Evolutionary conservation across 2,888 invertebrate species (phyloP).

Genomic region (Eledona agricola): DNA sequence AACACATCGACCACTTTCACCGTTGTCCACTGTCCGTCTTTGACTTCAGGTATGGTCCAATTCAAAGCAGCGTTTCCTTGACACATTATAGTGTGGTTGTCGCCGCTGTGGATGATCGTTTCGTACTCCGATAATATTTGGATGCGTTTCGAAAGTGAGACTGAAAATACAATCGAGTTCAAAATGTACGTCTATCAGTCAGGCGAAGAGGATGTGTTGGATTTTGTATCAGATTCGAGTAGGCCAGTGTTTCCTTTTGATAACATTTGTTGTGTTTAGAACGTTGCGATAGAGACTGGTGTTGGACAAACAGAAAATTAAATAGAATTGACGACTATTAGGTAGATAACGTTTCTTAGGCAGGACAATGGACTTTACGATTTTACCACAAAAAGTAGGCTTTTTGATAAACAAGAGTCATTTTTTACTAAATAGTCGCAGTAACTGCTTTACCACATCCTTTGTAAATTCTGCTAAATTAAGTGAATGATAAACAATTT

Average conservation of each 20-base stretch:
- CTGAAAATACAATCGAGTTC: constrained; percentile 9
- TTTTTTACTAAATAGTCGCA: too few species aligned
- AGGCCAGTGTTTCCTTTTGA: constrained; percentile 23
- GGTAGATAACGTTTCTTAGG: too few species aligned
- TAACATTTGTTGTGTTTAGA: constrained; percentile 11
- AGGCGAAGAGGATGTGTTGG: constrained; percentile 25
- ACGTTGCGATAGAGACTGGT: constrained; percentile 3
- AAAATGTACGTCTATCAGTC: constrained; percentile 13
- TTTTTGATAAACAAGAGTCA: too few species aligned
- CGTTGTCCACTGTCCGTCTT: constrained; percentile 16
- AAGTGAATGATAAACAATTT: too few species aligned
- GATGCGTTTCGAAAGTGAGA: too few species aligned
- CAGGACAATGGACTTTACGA: too few species aligned
- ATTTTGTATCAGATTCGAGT: constrained; percentile 25
- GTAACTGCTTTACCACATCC: too few species aligned
- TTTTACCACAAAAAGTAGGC: too few species aligned
- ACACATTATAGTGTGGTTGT: constrained; percentile 62
- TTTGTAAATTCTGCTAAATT: too few species aligned
- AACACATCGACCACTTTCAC: constrained; percentile 46
- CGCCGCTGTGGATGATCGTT: constrained; percentile 36
- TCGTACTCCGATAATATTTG: constrained; percentile 24
- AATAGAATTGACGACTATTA: too few species aligned
- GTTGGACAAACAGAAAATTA: too few species aligned
- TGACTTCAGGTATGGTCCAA: constrained; percentile 55
- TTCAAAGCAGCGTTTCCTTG: constrained; percentile 60